These are phyloP conservation scores for Glaucopsyche alexis DNA, from an alignment of 2,888 invertebrate genomes.

Conservation along the genomic window DNA sequence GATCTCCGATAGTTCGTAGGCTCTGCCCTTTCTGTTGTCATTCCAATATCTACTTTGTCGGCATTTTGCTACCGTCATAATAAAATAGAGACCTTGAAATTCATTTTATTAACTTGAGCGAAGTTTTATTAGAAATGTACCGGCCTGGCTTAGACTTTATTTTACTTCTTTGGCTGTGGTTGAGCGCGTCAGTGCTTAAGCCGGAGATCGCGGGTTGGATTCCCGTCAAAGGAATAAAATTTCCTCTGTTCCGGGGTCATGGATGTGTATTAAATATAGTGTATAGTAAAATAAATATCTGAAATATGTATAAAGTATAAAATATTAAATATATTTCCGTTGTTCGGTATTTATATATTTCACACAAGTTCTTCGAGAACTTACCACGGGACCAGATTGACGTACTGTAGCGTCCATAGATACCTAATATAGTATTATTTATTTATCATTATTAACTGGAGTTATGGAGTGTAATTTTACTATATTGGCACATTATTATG, in stretches of 20 bases:
- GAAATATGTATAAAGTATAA: too few species aligned
- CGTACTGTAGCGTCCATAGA: too few species aligned
- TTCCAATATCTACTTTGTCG: conserved; percentile 34
- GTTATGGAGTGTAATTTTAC: background rate
- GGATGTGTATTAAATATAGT: too few species aligned
- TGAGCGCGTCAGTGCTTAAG: too few species aligned
- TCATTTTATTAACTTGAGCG: background rate
- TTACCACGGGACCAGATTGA: too few species aligned
- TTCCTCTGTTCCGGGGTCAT: too few species aligned
- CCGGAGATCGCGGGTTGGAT: too few species aligned
- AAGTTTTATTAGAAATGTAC: conserved; percentile 14
- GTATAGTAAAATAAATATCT: too few species aligned
- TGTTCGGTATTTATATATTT: too few species aligned
- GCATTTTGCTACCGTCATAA: conserved; percentile 28
- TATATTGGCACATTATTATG: conserved; percentile 1
- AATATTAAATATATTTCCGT: too few species aligned
- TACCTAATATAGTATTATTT: too few species aligned
- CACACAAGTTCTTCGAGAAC: background rate
- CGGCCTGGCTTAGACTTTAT: background rate
- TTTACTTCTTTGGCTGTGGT: background rate
- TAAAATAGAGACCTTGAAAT: conserved; percentile 26
- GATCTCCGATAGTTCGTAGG: conserved; percentile 5
- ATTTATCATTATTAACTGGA: background rate
- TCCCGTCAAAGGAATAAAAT: too few species aligned
- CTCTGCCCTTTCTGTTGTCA: conserved; percentile 52